phyloP scores from a whole-genome alignment of 2,797 vertebrate genomes.

The Ctenopoma multispine region DNA sequence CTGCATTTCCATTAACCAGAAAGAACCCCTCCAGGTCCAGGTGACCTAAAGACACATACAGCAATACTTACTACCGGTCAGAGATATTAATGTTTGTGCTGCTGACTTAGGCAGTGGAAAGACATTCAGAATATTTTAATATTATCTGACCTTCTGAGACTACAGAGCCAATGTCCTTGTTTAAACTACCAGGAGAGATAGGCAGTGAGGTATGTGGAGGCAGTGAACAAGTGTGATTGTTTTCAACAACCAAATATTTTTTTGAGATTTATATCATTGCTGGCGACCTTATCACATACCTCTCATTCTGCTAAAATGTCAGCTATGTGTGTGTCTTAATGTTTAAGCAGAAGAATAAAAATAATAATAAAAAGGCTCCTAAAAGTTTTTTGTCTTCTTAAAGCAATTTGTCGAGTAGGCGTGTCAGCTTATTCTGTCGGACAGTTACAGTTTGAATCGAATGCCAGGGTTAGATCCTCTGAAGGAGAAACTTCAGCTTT shows the following conservation, averaged over 20 bases:
- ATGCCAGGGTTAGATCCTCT: neutral
- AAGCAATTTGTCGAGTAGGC: neutral
- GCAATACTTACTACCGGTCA: neutral
- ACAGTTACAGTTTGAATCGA: neutral
- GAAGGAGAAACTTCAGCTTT: no score
- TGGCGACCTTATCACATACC: neutral
- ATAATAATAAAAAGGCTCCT: no score
- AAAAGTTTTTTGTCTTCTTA: conserved; percentile 2
- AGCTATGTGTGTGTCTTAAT: neutral
- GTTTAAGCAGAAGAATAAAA: no score
- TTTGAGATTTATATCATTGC: neutral
- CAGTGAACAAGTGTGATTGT: no score
- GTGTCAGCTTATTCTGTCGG: neutral
- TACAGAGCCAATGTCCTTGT: no score
- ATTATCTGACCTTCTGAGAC: no score
- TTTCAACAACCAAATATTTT: no score
- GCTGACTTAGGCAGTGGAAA: neutral
- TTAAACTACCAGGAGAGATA: no score
- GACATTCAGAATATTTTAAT: no score
- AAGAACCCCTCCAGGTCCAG: conserved; percentile 97
- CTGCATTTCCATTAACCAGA: conserved; percentile 97
- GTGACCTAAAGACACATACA: conserved; percentile 81
- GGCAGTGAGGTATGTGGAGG: no score
- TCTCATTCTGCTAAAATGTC: neutral
- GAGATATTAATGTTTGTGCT: neutral